Percentiles rank a stretch among this genome's conserved stretches.
phyloP scores from a whole-genome alignment of 1,140 invertebrate species.

The Papilio machaon region DNA sequence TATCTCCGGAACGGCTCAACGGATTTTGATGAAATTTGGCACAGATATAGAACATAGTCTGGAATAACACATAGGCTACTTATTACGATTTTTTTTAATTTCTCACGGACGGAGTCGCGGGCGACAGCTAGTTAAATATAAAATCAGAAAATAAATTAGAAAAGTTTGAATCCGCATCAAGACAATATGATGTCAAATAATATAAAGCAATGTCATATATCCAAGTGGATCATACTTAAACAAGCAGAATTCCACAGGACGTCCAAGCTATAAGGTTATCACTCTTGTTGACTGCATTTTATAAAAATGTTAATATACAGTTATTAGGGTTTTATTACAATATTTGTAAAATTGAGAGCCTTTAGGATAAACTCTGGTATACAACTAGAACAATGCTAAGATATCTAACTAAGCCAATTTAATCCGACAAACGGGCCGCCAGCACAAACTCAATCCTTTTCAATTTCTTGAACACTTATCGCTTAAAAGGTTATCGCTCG shows the following conservation, averaged over 20 bases:
- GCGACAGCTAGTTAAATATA: too few species aligned
- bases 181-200: neutral
- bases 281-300: neutral
- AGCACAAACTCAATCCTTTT: conserved; percentile 63
- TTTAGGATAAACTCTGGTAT: conserved; percentile 35
- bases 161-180: neutral
- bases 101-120: too few species aligned
- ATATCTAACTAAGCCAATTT: conserved; percentile 60
- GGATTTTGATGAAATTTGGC: too few species aligned
- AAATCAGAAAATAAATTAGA: too few species aligned
- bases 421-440: conserved; percentile 58
- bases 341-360: conserved; percentile 5
- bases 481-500: conserved; percentile 37
- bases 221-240: neutral
- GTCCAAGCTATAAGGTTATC: neutral
- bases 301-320: neutral
- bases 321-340: neutral
- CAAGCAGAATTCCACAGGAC: neutral
- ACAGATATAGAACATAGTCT: too few species aligned
- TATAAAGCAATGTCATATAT: neutral
- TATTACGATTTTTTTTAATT: too few species aligned
- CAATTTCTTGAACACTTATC: conserved; percentile 65
- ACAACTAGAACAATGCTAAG: conserved; percentile 45
- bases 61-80: too few species aligned
- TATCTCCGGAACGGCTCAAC: too few species aligned